phyloP scores from a whole-genome alignment of 1,140 invertebrate species.

The Tetramorium alpestre region DNA sequence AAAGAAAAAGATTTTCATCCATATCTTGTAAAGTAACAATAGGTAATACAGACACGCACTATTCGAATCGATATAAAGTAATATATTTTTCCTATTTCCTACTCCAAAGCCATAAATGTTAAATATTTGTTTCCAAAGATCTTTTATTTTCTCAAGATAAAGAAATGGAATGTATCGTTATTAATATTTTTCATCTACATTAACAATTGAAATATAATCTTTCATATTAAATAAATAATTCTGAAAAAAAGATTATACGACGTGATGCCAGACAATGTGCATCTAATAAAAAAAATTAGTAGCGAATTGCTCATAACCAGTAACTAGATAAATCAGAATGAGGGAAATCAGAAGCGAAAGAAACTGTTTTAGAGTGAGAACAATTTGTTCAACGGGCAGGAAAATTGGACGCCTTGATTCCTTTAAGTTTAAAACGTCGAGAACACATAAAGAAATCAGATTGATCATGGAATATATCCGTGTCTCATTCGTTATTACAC shows the following conservation, averaged over 20 bases:
- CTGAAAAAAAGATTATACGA: neutral
- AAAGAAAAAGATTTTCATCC: conserved; percentile 2
- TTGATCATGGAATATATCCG: neutral
- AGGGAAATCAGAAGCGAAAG: conserved; percentile 10
- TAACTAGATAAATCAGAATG: conserved; percentile 11
- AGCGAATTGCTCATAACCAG: neutral
- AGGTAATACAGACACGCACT: too few relatives aligned
- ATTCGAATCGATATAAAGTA: too few relatives aligned
- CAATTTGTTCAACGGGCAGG: conserved; percentile 27
- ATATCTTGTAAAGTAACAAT: neutral
- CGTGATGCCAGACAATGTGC: neutral
- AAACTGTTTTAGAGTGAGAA: neutral
- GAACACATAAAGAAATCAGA: conserved; percentile 9
- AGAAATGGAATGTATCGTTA: too few relatives aligned
- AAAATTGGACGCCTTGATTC: conserved; percentile 22
- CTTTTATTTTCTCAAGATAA: too few relatives aligned
- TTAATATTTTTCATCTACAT: too few relatives aligned
- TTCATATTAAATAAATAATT: conserved; percentile 5
- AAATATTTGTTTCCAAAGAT: too few relatives aligned
- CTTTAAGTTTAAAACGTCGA: neutral
- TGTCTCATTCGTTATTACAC: neutral
- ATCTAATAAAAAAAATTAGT: neutral
- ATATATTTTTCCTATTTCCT: too few relatives aligned
- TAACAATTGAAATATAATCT: too few relatives aligned
- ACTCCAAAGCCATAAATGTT: too few relatives aligned